phyloP scores from a whole-genome alignment of 2,888 invertebrate genomes.

The Torymus aiolomorphi region DNA sequence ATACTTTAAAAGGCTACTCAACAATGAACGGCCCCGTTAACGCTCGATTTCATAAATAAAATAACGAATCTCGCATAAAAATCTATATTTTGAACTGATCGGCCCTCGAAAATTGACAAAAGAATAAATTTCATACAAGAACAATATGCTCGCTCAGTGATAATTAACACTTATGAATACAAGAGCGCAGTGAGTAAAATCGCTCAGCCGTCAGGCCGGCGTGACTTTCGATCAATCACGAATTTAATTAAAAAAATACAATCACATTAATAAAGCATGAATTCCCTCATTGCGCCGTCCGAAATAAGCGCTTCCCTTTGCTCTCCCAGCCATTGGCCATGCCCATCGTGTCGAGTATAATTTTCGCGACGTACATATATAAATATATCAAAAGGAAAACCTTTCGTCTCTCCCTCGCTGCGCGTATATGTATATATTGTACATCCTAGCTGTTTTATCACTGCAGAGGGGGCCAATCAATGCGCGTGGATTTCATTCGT shows the following conservation, averaged over 20 bases:
- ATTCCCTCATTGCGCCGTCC: slow-evolving; percentile 15
- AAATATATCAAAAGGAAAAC: slow-evolving; percentile 19
- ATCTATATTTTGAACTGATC: too few relatives aligned
- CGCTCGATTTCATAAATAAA: too few relatives aligned
- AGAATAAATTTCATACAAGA: too few relatives aligned
- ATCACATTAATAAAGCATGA: slow-evolving; percentile 45
- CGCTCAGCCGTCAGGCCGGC: not conserved
- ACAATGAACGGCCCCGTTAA: too few relatives aligned
- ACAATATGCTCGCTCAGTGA: too few relatives aligned
- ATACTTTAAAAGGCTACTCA: too few relatives aligned
- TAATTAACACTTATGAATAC: too few relatives aligned
- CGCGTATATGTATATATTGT: not conserved
- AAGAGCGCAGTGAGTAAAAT: not conserved
- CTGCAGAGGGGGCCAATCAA: slow-evolving; percentile 28
- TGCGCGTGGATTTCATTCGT: slow-evolving; percentile 35
- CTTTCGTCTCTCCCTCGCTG: not conserved
- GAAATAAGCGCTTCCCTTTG: not conserved
- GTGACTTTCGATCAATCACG: slow-evolving; percentile 24
- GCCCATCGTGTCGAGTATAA: slow-evolving; percentile 38
- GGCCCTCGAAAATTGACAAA: too few relatives aligned
- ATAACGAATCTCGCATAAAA: too few relatives aligned
- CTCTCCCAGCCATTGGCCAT: not conserved
- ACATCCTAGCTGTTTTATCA: slow-evolving; percentile 26
- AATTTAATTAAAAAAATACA: slow-evolving; percentile 50
- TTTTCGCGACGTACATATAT: slow-evolving; percentile 40